phyloP scores from a whole-genome alignment of 2,113 vertebrate species.

The Sakesphorus luctuosus region DNA sequence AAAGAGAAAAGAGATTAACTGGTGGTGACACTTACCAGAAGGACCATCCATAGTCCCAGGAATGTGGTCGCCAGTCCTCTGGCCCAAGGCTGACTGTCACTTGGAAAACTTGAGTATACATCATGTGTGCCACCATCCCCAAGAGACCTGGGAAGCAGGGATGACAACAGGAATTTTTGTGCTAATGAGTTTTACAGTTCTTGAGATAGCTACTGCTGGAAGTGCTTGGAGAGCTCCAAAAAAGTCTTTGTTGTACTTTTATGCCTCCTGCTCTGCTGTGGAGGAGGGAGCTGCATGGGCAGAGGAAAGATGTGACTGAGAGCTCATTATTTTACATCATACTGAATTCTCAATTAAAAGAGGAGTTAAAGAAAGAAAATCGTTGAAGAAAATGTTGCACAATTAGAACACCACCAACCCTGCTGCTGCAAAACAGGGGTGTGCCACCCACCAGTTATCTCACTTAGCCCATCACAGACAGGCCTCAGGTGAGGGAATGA shows the following conservation, averaged over 20 bases:
- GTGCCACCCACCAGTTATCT: background rate
- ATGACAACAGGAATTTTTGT: background rate
- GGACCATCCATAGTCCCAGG: slow-evolving; percentile 95
- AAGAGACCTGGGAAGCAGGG: slow-evolving; percentile 82
- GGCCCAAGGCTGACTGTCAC: slow-evolving; percentile 92
- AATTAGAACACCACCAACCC: background rate
- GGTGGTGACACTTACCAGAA: slow-evolving; percentile 84
- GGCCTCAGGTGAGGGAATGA: background rate
- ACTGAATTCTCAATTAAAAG: slow-evolving; percentile 44
- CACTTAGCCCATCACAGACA: background rate
- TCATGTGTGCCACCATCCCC: slow-evolving; percentile 96
- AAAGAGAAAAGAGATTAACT: background rate
- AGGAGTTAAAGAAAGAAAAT: slow-evolving; percentile 35
- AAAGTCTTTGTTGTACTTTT: slow-evolving; percentile 41
- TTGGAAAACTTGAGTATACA: slow-evolving; percentile 96
- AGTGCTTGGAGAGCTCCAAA: slow-evolving; percentile 5
- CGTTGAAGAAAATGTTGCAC: slow-evolving; percentile 1
- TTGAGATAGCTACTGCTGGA: slow-evolving; percentile 1
- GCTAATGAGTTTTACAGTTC: background rate
- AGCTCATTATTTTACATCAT: slow-evolving; percentile 39
- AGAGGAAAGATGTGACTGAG: slow-evolving; percentile 54
- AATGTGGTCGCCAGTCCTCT: slow-evolving; percentile 93
- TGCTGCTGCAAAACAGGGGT: background rate
- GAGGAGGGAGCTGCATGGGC: slow-evolving; percentile 56
- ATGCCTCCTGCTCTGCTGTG: slow-evolving; percentile 26